Evolutionary conservation across 2,888 invertebrate genomes (phyloP).

Genomic region (Polyploca ridens): DNA sequence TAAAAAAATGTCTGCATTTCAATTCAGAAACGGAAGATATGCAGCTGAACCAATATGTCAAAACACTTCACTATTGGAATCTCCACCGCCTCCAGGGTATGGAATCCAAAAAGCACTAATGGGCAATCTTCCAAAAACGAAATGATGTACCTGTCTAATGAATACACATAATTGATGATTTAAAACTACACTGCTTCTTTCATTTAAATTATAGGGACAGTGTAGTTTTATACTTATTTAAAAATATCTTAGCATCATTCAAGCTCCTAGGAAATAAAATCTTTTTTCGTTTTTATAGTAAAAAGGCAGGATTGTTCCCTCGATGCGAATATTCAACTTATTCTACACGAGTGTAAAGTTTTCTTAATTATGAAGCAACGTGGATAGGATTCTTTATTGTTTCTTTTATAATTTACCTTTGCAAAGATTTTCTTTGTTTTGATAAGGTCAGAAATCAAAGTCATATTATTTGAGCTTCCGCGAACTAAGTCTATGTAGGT

Average conservation of each 20-base stretch:
- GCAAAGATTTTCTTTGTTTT: slow-evolving; percentile 17
- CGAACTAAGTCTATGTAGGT: no score
- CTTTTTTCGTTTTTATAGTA: slow-evolving; percentile 17
- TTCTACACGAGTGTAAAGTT: slow-evolving; percentile 24
- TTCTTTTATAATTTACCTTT: no score
- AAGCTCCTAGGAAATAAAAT: not conserved
- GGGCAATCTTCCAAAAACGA: not conserved
- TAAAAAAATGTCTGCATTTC: slow-evolving; percentile 20
- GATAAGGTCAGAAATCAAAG: not conserved
- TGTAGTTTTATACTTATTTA: not conserved
- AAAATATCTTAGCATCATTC: not conserved
- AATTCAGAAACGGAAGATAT: slow-evolving; percentile 63
- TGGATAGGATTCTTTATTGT: slow-evolving; percentile 34
- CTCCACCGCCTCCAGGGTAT: slow-evolving; percentile 59
- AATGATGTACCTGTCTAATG: no score
- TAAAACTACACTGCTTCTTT: no score
- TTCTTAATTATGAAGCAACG: slow-evolving; percentile 42
- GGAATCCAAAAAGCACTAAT: slow-evolving; percentile 49
- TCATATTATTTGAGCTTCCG: not conserved
- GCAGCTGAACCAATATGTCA: slow-evolving; percentile 60
- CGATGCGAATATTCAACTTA: slow-evolving; percentile 36
- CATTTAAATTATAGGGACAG: not conserved
- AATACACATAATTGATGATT: no score
- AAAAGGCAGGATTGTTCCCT: slow-evolving; percentile 33
- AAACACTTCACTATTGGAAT: slow-evolving; percentile 43